A percentile compares a stretch with the other conserved stretches of the same genome.
Conservation (phyloP, 2,888 invertebrate genomes). For the Eristalinus aeneus region DNA sequence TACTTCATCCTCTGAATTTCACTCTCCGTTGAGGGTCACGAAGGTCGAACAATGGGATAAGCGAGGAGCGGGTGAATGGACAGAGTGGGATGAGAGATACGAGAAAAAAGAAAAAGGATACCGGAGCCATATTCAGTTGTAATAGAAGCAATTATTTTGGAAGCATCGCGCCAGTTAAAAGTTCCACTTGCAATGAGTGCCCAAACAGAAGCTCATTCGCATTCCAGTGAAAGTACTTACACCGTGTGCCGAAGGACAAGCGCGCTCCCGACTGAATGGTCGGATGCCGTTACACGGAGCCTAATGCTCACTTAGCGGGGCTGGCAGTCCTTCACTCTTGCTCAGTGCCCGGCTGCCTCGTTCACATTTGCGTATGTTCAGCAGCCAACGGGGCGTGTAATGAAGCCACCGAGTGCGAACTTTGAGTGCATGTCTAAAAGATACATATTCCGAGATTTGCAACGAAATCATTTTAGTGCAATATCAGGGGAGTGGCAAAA, state of each 20-base stretch:
- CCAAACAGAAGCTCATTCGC: conserved; percentile 12
- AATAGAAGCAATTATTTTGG: conserved; percentile 58
- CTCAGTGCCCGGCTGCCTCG: background rate
- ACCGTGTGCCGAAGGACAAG: background rate
- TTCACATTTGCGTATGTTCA: conserved; percentile 10
- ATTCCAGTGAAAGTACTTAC: background rate
- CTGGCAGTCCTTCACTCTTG: background rate
- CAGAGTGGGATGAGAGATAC: background rate
- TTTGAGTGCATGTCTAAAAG: conserved; percentile 62
- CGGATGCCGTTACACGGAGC: background rate
- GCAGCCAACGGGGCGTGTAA: conserved; percentile 35
- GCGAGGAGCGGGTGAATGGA: background rate
- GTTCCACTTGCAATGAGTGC: conserved; percentile 20
- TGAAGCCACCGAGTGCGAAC: conserved; percentile 55
- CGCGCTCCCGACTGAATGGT: background rate
- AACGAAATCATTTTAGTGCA: background rate
- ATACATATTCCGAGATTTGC: conserved; percentile 35
- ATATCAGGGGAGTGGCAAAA: background rate
- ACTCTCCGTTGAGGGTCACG: conserved; percentile 1
- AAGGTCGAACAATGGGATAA: conserved; percentile 1
- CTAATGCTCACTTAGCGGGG: conserved; percentile 29
- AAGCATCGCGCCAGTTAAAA: conserved; percentile 53
- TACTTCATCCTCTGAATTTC: conserved; percentile 24
- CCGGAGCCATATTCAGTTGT: conserved; percentile 31
- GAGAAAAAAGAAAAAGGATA: conserved; percentile 29